phyloP scores from a whole-genome alignment of 2,888 invertebrate species.

The Dryobota labecula region DNA sequence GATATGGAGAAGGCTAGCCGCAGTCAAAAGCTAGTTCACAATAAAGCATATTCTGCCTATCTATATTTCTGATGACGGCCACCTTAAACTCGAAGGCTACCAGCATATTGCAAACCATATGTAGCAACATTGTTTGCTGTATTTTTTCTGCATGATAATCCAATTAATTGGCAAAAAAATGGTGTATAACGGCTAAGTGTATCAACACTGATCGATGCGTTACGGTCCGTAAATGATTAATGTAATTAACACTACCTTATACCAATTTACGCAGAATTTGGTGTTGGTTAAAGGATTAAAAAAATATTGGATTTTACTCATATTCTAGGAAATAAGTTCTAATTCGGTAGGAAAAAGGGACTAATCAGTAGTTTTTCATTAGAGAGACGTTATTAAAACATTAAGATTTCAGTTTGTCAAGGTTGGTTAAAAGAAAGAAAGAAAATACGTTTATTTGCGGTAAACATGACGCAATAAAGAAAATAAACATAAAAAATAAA shows the following conservation, averaged over 20 bases:
- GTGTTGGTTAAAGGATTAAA: background rate
- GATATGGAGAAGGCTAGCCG: too few relatives aligned
- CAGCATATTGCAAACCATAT: slow-evolving; percentile 24
- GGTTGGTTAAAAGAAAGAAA: too few relatives aligned
- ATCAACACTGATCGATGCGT: slow-evolving; percentile 55
- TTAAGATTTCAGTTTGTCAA: too few relatives aligned
- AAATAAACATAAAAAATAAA: too few relatives aligned
- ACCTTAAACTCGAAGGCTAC: background rate
- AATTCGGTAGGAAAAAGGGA: background rate
- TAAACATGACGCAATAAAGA: too few relatives aligned
- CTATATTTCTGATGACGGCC: background rate
- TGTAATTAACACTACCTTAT: slow-evolving; percentile 41
- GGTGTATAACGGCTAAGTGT: slow-evolving; percentile 28
- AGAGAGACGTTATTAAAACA: too few relatives aligned
- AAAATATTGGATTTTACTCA: background rate
- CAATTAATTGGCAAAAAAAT: slow-evolving; percentile 56
- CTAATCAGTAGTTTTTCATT: background rate
- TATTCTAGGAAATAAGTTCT: background rate
- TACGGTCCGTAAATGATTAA: slow-evolving; percentile 43
- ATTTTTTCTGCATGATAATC: slow-evolving; percentile 52
- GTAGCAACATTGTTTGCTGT: slow-evolving; percentile 33
- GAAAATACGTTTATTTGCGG: too few relatives aligned
- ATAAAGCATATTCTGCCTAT: too few relatives aligned
- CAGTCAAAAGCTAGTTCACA: too few relatives aligned
- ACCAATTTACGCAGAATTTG: slow-evolving; percentile 31